Base-by-base conservation (phyloP, 2,113 vertebrate species). In the Hippocampus barbouri region DNA sequence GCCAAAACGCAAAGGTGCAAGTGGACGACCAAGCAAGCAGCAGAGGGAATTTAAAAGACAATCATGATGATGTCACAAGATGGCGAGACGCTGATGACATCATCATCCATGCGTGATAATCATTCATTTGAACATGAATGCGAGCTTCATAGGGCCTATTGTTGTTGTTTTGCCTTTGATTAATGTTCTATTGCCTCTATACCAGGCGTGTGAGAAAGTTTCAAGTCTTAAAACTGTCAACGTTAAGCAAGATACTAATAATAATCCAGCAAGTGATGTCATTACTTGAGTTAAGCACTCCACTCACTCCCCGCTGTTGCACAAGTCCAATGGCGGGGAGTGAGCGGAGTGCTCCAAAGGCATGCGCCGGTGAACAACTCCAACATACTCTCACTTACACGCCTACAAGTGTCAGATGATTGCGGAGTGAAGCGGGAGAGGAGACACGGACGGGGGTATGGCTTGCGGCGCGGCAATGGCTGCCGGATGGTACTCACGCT, bases 401-500 rank as follows among this genome's bases (percentile, higher is more conserved):
- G 3, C 18, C 9, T 21, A 63, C 40, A 65, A 66, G 41, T 47
- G 64, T 25, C 43, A 47, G 64, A 66, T 66, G 64, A 23, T 66
- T 54, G 66, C 27, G 49, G 10, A 53, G 30, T 12, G 40, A 53
- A 57, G 34, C 64, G 14, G 64, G 64, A 47, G 64, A 49, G 64
- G 64, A 66, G n/a, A 66, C 11, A 45, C 43, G 23, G 30, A 34
- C 30, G 30, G 34, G 34, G 43, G 43, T n/a, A 11, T 23, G 66
- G 54, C 38, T 64, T 3, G 47, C 27, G 49, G 27, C 80, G 83
- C 79, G 76, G 85, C 85, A 78, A 54, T 38, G 53, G 20, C 73
- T 51, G 73, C 69, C 66, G 70, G 68, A 70, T 86, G 84, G 93
- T 97, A 98, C 97, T 98, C 95, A 98, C 96, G 90, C 93, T 93